Base-by-base conservation (phyloP, 2,888 invertebrate genomes). In the Meganola albula region DNA sequence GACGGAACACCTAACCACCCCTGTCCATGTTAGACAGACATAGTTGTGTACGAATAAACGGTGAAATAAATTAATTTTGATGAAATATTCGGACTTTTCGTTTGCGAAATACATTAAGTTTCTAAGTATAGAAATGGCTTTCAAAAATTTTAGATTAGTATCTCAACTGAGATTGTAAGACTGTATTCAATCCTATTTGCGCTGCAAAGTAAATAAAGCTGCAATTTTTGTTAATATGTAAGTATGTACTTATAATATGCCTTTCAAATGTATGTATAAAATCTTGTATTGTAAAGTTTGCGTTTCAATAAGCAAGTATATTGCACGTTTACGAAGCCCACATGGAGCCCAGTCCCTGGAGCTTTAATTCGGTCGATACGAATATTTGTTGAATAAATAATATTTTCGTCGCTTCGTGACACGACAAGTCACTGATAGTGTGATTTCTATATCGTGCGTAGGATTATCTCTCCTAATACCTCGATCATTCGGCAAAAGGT, bases 381-480 rank as follows among this genome's bases (percentile, higher is more conserved):
- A 41, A 46, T 56, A 7, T 43, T 47, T 46, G 31, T 37, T 29
- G 25, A 34, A 30, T 37, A 45, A 47, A 47, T 38, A 39, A 36
- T 36, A 40, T 42, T 31, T 31, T 40, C 27, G 31, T 49, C 46
- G 41, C 38, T 54, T 53, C 61, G 44, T 31, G 34, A 50, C 47
- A 48, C 38, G 24, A 46, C 43, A 57, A 44, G 43, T 52, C 45
- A 49, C 38, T 27, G 40, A 31, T 27, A 34, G 31, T 37, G 30
- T 40, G 44, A 48, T 52, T 47, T 36, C 45, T 42, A 44, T 44
- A 35, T 61, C 31, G 47, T 29, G 51, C 29, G 26, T 35, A 42
- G n/a, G 53, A 52, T 60, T 44, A 58, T 56, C 48, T 44, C 27
- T 10, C 37, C 27, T 44, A 48, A 58, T 64, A 64, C 64, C 64